phyloP scores from a whole-genome alignment of 2,797 vertebrate species.

The Poliocrania exsul region DNA sequence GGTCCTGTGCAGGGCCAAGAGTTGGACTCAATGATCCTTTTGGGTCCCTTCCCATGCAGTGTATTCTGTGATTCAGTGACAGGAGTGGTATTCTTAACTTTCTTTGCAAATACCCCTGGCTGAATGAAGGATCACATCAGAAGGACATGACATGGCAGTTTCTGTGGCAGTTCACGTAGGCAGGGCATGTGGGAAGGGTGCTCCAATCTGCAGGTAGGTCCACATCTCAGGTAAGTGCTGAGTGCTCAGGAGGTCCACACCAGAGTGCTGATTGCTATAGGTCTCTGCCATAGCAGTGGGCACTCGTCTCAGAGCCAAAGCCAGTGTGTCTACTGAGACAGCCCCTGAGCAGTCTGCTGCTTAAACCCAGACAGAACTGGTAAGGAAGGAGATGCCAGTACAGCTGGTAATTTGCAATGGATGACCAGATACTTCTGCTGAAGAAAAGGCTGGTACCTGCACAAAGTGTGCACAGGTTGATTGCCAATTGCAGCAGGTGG shows the following conservation, averaged over 20 bases:
- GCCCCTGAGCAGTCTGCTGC: background rate
- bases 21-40: background rate
- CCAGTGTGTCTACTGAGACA: background rate
- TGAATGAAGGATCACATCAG: background rate
- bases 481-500: background rate
- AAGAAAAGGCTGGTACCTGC: background rate
- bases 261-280: background rate
- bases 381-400: background rate
- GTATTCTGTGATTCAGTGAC: background rate
- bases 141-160: background rate
- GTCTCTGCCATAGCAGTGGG: background rate
- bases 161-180: fast-evolving
- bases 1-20: background rate
- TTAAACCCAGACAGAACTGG: background rate
- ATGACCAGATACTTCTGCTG: background rate
- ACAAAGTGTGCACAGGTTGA: background rate
- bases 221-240: background rate
- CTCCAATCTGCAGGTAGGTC: background rate
- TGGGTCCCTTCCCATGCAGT: background rate
- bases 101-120: background rate
- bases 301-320: background rate
- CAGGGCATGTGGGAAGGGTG: background rate
- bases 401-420: background rate
- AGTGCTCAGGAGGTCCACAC: background rate
- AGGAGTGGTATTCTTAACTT: background rate